phyloP scores from a whole-genome alignment of 2,797 vertebrate genomes.

The Pangasius larnaudii region DNA sequence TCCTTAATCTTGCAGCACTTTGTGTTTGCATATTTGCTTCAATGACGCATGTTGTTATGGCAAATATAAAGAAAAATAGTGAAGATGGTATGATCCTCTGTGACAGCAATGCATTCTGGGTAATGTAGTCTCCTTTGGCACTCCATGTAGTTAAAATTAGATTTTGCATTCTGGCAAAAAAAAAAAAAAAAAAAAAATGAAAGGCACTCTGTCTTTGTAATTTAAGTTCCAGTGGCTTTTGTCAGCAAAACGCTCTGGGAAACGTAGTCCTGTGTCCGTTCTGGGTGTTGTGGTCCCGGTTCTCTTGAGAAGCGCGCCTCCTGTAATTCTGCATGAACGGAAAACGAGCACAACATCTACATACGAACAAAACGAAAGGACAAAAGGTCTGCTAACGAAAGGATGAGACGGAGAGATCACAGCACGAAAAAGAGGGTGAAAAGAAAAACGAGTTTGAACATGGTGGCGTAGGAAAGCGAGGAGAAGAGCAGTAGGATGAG shows the following conservation, averaged over 20 bases:
- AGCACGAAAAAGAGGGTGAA: constrained; percentile 99
- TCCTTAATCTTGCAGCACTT: constrained; percentile 6
- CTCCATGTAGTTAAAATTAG: neutral
- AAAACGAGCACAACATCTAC: constrained; percentile 73
- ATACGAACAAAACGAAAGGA: constrained; percentile 79
- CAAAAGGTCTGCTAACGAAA: constrained; percentile 62
- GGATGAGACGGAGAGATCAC: constrained; percentile 76
- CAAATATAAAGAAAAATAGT: neutral
- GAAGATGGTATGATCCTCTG: neutral
- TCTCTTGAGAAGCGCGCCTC: constrained; percentile 80
- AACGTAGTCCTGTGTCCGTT: constrained; percentile 79
- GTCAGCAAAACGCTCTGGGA: constrained; percentile 57
- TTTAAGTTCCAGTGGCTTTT: constrained; percentile 55
- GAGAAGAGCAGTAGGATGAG: constrained; percentile 99
- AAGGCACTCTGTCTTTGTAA: constrained; percentile 35
- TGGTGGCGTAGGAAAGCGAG: constrained; percentile 96
- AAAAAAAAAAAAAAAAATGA: neutral
- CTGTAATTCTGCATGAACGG: constrained; percentile 89
- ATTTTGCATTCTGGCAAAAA: constrained; percentile 5
- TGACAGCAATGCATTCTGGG: constrained; percentile 48
- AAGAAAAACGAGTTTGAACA: constrained; percentile 99
- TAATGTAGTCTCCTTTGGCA: constrained; percentile 61
- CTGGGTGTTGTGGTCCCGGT: constrained; percentile 59
- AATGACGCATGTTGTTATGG: neutral
- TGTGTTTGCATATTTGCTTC: neutral